Evolutionary conservation across 2,888 invertebrate genomes (phyloP).

Genomic region (Artemia sinica): DNA sequence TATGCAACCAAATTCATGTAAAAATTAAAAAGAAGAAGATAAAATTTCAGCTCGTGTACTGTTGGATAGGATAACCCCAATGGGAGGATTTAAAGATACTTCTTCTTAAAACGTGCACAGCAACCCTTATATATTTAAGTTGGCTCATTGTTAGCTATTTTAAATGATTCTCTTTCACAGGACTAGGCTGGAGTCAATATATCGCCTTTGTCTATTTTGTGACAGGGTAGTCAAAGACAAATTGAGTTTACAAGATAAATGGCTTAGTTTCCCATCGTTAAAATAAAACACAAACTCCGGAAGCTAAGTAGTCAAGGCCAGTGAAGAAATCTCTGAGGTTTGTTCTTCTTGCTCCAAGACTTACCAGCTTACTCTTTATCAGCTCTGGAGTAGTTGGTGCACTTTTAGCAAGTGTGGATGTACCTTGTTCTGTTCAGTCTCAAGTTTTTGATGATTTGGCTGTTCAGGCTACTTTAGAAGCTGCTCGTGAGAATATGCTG

Average conservation of each 20-base stretch:
- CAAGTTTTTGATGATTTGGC: background rate
- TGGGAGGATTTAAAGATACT: no score
- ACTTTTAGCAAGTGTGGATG: background rate
- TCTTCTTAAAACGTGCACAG: no score
- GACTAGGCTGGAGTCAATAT: background rate
- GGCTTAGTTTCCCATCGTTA: background rate
- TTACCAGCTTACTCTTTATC: background rate
- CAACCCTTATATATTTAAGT: no score
- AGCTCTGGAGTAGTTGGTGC: background rate
- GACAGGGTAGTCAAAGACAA: background rate
- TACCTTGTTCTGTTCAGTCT: background rate
- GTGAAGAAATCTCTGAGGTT: background rate
- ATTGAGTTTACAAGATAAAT: background rate
- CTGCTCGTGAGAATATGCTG: background rate
- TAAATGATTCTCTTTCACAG: background rate
- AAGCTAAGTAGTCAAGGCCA: background rate
- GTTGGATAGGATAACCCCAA: no score
- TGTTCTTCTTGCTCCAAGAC: background rate
- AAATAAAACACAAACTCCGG: background rate
- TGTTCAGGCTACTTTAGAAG: background rate
- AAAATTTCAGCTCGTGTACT: no score
- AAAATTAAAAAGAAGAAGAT: no score
- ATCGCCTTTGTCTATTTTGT: conserved; percentile 5
- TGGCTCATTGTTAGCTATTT: no score
- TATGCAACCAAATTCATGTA: no score